Conservation (phyloP, 2,888 invertebrate species). For the Leistus spinibarbis region DNA sequence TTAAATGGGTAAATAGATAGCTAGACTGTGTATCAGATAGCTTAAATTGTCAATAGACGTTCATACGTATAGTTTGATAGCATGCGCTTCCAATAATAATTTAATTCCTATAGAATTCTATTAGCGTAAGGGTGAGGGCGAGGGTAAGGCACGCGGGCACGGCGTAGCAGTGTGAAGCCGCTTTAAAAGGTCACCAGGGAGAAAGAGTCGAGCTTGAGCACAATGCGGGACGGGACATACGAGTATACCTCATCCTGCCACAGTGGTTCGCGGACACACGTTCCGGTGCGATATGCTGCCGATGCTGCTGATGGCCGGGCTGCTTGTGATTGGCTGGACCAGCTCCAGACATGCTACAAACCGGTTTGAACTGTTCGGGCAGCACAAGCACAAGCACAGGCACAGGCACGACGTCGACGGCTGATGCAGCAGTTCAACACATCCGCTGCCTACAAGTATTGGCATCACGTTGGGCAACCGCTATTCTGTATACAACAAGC, state of each 20-base stretch:
- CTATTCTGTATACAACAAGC: background rate
- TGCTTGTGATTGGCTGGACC: background rate
- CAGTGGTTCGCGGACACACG: background rate
- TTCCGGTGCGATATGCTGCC: background rate
- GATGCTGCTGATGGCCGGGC: background rate
- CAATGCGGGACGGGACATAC: too few relatives aligned
- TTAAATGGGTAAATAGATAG: too few relatives aligned
- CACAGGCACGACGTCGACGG: background rate
- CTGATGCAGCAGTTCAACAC: background rate
- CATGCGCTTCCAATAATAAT: too few relatives aligned
- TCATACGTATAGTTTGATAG: too few relatives aligned
- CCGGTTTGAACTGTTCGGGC: background rate
- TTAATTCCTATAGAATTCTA: too few relatives aligned
- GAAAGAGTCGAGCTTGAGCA: too few relatives aligned
- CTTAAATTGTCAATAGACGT: too few relatives aligned
- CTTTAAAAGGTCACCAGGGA: too few relatives aligned
- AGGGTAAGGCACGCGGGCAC: too few relatives aligned
- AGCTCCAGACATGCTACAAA: background rate
- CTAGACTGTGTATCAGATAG: too few relatives aligned
- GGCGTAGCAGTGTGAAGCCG: too few relatives aligned
- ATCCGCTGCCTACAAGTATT: background rate
- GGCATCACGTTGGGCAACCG: background rate
- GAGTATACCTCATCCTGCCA: background rate
- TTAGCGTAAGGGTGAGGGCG: too few relatives aligned
- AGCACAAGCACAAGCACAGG: background rate